Conservation (phyloP, 1,140 invertebrate species). For the Bursaphelenchus mucronatus region DNA sequence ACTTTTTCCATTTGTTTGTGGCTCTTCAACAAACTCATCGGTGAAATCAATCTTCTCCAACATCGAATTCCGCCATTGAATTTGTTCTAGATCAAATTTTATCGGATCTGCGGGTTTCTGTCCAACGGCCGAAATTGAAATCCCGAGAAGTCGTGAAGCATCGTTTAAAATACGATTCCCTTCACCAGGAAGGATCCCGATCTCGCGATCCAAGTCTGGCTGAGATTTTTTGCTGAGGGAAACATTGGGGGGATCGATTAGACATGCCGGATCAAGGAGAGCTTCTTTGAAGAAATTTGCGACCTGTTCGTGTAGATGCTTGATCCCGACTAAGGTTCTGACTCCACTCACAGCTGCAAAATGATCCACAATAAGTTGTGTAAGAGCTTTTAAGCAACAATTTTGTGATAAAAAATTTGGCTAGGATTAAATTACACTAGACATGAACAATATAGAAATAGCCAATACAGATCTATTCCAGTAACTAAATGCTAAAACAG, state of each 20-base stretch:
- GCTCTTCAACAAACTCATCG: not conserved
- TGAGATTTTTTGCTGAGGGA: not conserved
- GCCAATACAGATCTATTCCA: no score
- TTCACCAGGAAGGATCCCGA: not conserved
- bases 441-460: no score
- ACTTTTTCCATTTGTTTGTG: not conserved
- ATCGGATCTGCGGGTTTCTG: conserved; percentile 1
- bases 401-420: no score
- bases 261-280: not conserved
- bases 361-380: not conserved
- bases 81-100: conserved; percentile 18
- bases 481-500: no score
- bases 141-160: conserved; percentile 4
- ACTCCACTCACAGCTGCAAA: conserved; percentile 9
- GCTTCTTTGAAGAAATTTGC: conserved; percentile 7
- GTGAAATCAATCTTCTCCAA: conserved; percentile 24
- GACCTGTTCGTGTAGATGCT: conserved; percentile 17
- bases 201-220: no score
- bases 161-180: not conserved
- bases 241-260: not conserved
- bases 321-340: conserved; percentile 12
- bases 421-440: no score
- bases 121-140: conserved; percentile 9
- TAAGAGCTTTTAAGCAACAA: not conserved
- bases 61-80: conserved; percentile 26